Evolutionary conservation across 2,888 invertebrate genomes (phyloP).

Genomic region (Caradrina kadenii): DNA sequence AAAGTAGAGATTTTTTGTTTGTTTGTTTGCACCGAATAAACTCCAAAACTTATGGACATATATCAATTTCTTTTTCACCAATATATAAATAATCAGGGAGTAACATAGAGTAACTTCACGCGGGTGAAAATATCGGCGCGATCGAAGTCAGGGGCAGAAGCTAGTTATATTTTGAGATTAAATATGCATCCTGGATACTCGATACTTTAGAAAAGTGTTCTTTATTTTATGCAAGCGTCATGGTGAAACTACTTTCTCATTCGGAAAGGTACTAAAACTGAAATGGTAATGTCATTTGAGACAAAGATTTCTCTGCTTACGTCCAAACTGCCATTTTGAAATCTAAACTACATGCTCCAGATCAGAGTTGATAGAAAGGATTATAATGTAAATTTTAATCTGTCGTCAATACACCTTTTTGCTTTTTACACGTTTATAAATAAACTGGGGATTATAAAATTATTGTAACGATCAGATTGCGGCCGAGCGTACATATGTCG

Average conservation of each 20-base stretch:
- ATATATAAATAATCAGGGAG: too few species aligned
- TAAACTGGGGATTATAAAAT: neutral
- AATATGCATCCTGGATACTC: slow-evolving; percentile 4
- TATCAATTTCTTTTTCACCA: too few species aligned
- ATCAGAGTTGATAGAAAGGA: neutral
- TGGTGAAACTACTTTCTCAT: slow-evolving; percentile 36
- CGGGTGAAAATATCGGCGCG: too few species aligned
- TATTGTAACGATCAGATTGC: neutral
- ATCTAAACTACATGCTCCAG: neutral
- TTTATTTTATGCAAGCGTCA: slow-evolving; percentile 25
- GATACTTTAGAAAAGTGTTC: slow-evolving; percentile 14
- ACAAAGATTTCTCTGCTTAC: slow-evolving; percentile 5
- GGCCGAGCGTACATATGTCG: neutral
- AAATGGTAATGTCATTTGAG: slow-evolving; percentile 15
- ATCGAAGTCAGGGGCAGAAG: too few species aligned
- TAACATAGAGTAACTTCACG: too few species aligned
- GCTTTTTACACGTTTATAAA: neutral
- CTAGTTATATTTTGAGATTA: neutral
- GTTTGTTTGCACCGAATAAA: too few species aligned
- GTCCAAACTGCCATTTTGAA: slow-evolving; percentile 8
- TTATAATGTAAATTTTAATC: neutral
- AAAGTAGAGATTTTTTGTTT: too few species aligned
- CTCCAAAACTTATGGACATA: too few species aligned
- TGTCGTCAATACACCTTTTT: neutral
- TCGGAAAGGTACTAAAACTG: slow-evolving; percentile 9